Conservation (phyloP, 2,888 invertebrate genomes). For the Amphipyra berbera region DNA sequence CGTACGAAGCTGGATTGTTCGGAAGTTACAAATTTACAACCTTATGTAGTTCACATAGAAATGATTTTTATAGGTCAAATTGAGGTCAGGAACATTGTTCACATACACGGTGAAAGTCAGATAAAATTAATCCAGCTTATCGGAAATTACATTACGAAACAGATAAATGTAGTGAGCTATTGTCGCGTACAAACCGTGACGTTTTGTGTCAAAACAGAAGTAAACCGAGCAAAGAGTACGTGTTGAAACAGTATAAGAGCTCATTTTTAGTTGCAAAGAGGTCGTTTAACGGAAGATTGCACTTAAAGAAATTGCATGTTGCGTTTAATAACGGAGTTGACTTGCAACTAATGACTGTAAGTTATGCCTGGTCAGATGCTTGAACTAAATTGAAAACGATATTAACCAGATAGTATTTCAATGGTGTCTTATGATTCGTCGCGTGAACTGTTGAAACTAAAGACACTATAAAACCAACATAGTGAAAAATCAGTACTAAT, state of each 20-base stretch:
- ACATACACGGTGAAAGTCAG: constrained; percentile 63
- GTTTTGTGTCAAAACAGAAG: constrained; percentile 59
- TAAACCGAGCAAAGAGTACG: constrained; percentile 50
- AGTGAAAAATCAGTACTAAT: background rate
- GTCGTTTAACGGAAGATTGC: constrained; percentile 31
- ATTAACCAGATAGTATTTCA: too few species aligned
- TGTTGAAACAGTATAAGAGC: constrained; percentile 48
- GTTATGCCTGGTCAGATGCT: constrained; percentile 4
- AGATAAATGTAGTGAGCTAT: constrained; percentile 36
- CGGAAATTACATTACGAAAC: constrained; percentile 39
- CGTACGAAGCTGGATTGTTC: constrained; percentile 29
- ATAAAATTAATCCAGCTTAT: constrained; percentile 52
- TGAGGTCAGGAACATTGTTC: constrained; percentile 9
- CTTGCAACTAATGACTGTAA: constrained; percentile 2
- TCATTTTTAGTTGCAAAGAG: constrained; percentile 28
- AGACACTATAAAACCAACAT: background rate
- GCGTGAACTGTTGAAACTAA: too few species aligned
- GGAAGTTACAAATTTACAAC: constrained; percentile 10
- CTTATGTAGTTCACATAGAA: constrained; percentile 18
- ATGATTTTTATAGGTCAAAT: constrained; percentile 15
- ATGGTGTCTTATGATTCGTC: too few species aligned
- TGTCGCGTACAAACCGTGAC: constrained; percentile 65
- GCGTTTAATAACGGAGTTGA: constrained; percentile 3
- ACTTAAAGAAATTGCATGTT: constrained; percentile 20
- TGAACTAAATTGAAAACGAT: background rate